phyloP scores from a whole-genome alignment of 2,113 vertebrate species.

The Onychostoma macrolepis region DNA sequence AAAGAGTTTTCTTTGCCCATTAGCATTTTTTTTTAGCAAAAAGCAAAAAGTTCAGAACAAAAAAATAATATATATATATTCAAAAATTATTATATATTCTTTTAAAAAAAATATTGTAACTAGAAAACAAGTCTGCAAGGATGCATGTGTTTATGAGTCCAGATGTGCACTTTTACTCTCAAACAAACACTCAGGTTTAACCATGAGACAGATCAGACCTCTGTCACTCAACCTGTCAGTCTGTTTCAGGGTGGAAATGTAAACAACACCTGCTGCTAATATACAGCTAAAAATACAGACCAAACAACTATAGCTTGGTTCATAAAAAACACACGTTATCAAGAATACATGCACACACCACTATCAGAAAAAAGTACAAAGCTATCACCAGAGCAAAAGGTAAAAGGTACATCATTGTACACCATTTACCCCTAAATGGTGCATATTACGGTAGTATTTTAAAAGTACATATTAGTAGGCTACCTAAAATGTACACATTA shows the following conservation, averaged over 20 bases:
- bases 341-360: neutral
- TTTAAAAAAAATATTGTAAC: neutral
- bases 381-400: neutral
- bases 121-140: neutral
- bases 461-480: no score
- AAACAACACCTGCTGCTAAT: neutral
- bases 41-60: neutral
- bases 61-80: neutral
- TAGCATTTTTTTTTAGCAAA: neutral
- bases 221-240: constrained; percentile 2
- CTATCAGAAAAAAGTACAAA: no score
- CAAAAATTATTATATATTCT: neutral
- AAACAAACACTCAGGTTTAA: neutral
- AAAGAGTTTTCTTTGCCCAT: neutral
- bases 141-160: neutral
- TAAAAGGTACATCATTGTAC: neutral
- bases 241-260: neutral
- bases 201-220: neutral
- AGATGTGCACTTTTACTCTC: neutral
- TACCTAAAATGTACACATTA: no score
- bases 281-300: neutral
- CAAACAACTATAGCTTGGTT: neutral
- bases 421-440: no score
- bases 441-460: neutral
- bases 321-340: neutral